Percentiles rank a stretch among this genome's conserved stretches.
Evolutionary conservation across 2,797 vertebrate genomes (phyloP).

Genomic region (Varecia variegata): DNA sequence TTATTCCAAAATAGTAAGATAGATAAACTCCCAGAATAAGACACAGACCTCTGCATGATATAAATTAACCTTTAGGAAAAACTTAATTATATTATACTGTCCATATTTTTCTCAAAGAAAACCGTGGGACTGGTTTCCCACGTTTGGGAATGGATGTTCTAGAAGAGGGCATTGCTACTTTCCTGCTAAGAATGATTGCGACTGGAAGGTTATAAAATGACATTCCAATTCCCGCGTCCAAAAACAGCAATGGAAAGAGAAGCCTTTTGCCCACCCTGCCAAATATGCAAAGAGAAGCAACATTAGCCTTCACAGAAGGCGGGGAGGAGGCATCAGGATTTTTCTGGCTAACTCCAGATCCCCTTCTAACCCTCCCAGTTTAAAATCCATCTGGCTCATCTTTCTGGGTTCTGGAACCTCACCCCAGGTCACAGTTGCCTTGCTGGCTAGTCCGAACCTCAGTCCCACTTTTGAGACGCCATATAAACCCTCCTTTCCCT

Average conservation of each 20-base stretch:
- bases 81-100: neutral
- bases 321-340: neutral
- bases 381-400: neutral
- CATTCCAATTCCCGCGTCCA: neutral
- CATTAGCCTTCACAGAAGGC: neutral
- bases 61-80: conserved; percentile 23
- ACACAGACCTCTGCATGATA: neutral
- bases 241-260: neutral
- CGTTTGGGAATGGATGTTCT: neutral
- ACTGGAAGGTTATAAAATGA: neutral
- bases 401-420: neutral
- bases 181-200: neutral
- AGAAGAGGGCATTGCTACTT: neutral
- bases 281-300: neutral
- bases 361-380: neutral
- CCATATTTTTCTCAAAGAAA: conserved; percentile 40
- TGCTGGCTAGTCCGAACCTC: neutral
- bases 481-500: neutral
- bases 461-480: neutral
- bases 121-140: neutral
- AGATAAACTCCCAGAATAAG: conserved; percentile 20
- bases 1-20: conserved; percentile 39
- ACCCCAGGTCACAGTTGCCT: neutral
- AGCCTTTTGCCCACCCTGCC: neutral
- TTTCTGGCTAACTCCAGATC: neutral